These are phyloP conservation scores for Antigone vipio DNA, from an alignment of 2,113 vertebrate genomes.

Conservation along the genomic window DNA sequence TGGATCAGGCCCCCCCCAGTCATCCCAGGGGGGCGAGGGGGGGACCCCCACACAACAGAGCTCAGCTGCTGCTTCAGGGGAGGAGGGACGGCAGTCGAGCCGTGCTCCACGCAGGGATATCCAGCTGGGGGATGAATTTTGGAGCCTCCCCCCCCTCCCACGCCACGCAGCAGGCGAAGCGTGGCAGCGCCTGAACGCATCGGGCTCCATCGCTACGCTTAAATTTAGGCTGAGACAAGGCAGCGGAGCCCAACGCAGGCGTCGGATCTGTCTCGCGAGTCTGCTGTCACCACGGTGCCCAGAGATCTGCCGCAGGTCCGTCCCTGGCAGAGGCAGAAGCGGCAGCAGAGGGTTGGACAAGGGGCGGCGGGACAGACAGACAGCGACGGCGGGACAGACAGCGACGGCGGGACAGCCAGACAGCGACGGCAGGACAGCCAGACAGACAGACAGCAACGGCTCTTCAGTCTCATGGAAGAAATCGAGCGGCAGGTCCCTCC, in stretches of 20 bases:
- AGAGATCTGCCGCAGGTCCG: background rate
- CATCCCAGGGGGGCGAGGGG: background rate
- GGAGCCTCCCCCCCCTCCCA: background rate
- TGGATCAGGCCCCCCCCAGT: too few relatives aligned
- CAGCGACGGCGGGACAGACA: too few relatives aligned
- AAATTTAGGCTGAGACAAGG: background rate
- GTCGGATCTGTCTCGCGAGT: fast-evolving
- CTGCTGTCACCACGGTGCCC: fast-evolving
- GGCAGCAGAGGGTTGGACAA: background rate
- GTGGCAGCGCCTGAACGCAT: fast-evolving
- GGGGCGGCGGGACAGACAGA: background rate
- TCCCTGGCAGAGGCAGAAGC: fast-evolving
- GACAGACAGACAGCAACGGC: too few relatives aligned
- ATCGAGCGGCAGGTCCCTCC: background rate
- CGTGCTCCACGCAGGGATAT: fast-evolving
- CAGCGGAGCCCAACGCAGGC: background rate
- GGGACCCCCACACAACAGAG: fast-evolving
- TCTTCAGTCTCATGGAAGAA: fast-evolving
- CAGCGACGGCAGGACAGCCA: background rate
- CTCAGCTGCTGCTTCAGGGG: background rate
- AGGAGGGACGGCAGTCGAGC: fast-evolving
- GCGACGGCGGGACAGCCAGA: background rate
- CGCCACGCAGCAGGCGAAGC: fast-evolving
- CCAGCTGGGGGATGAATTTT: background rate
- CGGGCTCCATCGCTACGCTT: fast-evolving